These are phyloP conservation scores for Adrianichthys oophorus DNA, from an alignment of 2,797 vertebrate species.

Conservation along the genomic window DNA sequence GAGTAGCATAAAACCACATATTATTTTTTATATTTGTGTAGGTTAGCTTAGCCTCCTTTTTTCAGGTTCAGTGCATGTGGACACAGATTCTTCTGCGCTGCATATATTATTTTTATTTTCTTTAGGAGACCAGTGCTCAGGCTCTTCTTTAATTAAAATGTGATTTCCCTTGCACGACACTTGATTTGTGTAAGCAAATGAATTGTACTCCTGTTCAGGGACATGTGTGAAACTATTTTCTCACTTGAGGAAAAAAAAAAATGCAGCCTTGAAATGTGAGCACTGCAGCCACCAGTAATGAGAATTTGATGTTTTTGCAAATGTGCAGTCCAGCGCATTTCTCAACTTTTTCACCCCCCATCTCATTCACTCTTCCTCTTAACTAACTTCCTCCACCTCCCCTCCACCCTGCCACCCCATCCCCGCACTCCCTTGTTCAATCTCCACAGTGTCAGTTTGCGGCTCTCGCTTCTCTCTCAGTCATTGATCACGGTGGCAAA, in stretches of 20 bases:
- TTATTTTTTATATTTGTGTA: conserved; percentile 12
- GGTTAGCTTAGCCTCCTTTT: conserved; percentile 21
- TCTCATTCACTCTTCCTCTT: conserved; percentile 42
- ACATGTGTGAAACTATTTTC: conserved; percentile 17
- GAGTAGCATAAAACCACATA: conserved; percentile 55
- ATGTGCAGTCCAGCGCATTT: conserved; percentile 24
- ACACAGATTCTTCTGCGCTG: background rate
- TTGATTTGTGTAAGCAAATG: conserved; percentile 14
- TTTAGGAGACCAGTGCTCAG: conserved; percentile 3
- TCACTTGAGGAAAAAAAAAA: conserved; percentile 4
- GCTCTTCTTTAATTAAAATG: conserved; percentile 29
- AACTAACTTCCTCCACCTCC: conserved; percentile 40
- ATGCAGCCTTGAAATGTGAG: conserved; percentile 18
- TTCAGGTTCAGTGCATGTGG: background rate
- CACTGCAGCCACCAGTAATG: conserved; percentile 15
- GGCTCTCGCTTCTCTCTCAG: conserved; percentile 57
- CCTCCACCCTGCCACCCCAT: conserved; percentile 7
- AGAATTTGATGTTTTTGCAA: conserved; percentile 26
- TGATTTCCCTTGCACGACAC: conserved; percentile 22
- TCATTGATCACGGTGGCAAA: conserved; percentile 77
- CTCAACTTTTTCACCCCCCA: conserved; percentile 29
- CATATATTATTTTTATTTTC: conserved; percentile 7
- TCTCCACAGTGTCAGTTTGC: conserved; percentile 66
- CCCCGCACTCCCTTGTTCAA: conserved; percentile 41
- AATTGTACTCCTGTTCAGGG: conserved; percentile 15